Percentiles rank a stretch among this genome's conserved stretches.
These are phyloP conservation scores for Morone chrysops DNA, from an alignment of 2,113 vertebrate genomes.

Conservation along the genomic window DNA sequence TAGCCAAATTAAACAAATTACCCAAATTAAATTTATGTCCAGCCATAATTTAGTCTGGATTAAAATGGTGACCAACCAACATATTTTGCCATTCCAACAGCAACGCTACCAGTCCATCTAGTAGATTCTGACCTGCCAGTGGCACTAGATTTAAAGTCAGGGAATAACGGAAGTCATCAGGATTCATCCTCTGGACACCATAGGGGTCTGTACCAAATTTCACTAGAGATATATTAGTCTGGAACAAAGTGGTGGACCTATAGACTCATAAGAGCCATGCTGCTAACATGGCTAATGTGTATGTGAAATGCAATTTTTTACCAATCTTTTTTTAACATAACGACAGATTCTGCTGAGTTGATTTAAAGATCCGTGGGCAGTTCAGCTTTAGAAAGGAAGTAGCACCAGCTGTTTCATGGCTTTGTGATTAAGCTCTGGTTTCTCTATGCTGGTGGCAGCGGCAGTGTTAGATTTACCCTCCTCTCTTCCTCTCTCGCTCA, in stretches of 20 bases:
- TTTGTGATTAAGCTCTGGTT: slow-evolving; percentile 60
- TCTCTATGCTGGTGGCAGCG: slow-evolving; percentile 37
- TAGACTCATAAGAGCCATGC: not conserved
- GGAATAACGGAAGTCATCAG: not conserved
- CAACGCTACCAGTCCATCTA: too few species aligned
- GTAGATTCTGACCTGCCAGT: not conserved
- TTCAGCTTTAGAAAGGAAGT: slow-evolving; percentile 53
- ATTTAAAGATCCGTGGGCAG: slow-evolving; percentile 30
- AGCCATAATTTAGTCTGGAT: not conserved
- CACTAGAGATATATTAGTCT: not conserved
- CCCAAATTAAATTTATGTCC: not conserved
- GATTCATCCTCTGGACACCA: not conserved
- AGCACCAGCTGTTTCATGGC: slow-evolving; percentile 63
- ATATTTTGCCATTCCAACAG: too few species aligned
- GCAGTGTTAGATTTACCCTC: slow-evolving; percentile 54
- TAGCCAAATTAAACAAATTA: not conserved
- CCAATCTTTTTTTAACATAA: not conserved
- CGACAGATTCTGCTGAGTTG: slow-evolving; percentile 6
- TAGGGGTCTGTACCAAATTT: not conserved
- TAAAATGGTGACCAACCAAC: not conserved
- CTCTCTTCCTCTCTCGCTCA: slow-evolving; percentile 36
- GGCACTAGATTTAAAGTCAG: not conserved
- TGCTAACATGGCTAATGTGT: not conserved
- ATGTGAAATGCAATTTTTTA: not conserved
- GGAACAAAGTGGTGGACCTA: not conserved